phyloP scores from a whole-genome alignment of 2,113 vertebrate genomes.

The Anser brachyrhynchus region DNA sequence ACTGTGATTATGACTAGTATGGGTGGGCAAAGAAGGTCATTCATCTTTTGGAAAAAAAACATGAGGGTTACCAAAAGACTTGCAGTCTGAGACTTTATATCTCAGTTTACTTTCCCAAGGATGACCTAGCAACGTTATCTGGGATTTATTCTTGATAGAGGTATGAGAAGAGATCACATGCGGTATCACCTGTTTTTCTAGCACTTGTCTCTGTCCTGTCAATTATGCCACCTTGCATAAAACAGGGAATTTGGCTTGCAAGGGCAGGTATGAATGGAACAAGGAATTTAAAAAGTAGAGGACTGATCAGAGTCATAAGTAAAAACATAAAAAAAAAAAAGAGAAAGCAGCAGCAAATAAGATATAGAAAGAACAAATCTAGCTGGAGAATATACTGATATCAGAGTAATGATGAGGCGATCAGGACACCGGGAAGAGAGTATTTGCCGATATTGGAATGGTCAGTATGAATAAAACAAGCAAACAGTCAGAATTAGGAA shows the following conservation, averaged over 20 bases:
- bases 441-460: neutral
- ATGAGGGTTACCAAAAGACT: neutral
- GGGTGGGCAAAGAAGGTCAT: neutral
- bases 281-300: neutral
- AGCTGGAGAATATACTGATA: neutral
- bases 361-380: neutral
- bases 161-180: neutral
- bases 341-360: neutral
- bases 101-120: constrained; percentile 1
- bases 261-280: neutral
- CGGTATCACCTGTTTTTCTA: neutral
- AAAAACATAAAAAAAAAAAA: neutral
- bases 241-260: neutral
- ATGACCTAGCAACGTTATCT: neutral
- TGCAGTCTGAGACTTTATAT: neutral
- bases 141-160: neutral
- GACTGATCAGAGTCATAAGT: neutral
- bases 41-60: constrained; percentile 10
- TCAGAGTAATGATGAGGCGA: neutral
- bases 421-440: neutral
- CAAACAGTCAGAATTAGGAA: neutral
- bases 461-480: neutral
- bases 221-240: neutral
- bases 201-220: neutral
- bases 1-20: neutral